Base-by-base conservation (phyloP, 2,888 invertebrate species). In the Patella pellucida region DNA sequence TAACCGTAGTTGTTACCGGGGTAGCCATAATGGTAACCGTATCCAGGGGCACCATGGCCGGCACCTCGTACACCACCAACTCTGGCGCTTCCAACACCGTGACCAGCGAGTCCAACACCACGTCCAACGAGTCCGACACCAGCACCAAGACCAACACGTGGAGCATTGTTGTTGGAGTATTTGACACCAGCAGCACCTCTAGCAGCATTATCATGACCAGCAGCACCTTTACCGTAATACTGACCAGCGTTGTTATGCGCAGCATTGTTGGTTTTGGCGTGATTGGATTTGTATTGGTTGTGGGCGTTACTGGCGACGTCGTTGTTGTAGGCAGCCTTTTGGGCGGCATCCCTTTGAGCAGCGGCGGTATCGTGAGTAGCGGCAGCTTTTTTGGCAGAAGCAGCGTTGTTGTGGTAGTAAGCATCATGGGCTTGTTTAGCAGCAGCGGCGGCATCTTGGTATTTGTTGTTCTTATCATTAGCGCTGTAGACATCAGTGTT, bases 381-480 rank as follows among this genome's bases (percentile, higher is more conserved):
- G 12, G 19, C 23, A 4, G 62, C 62, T 1, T 62, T 19, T 14
- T 62, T 19, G 62, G 62, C 62, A 14, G 62, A 12, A 62, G 62
- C 62, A 23, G 62, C 62, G 62, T 62, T 62, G 62, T 62, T 62
- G 62, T 62, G 62, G 62, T 62, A 19, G 62, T 62, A 62, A 23
- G 19, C 19, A 23, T 62, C 23, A 12, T 62, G 62, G 19, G 62
- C 62, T 62, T 62, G 62, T 19, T 62, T 62, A 23, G 62, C 62
- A 62, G 62, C 62, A 62, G 62, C 62, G 62, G 62, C 62, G 19
- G 62, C 23, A 62, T 62, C 62, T 23, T 62, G 19, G 62, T 62
- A 62, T 62, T 62, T 19, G 62, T 62, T 62, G 23, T 62, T 62
- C 19, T 62, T 62, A 23, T 19, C 62, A 62, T 62, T 62, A 62